Percentiles rank a stretch among this genome's conserved stretches.
These are phyloP conservation scores for Danionella dracula DNA, from an alignment of 2,797 vertebrate genomes.

Conservation along the genomic window DNA sequence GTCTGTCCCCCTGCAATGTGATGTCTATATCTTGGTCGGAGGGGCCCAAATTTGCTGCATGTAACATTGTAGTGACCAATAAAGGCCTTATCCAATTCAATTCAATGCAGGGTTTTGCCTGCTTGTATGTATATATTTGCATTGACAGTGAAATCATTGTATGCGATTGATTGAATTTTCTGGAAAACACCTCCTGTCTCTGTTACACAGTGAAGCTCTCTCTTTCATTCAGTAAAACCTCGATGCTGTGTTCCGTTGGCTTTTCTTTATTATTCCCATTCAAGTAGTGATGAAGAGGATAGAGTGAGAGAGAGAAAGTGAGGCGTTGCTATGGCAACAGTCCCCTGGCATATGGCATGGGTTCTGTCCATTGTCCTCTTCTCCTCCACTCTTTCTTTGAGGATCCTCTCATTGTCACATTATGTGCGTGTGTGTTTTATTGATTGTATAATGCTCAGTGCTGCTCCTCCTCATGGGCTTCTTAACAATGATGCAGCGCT, in stretches of 20 bases:
- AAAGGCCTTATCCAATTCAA: too few relatives aligned
- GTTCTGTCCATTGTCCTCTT: constrained; percentile 44
- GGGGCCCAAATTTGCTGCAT: too few relatives aligned
- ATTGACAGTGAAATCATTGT: too few relatives aligned
- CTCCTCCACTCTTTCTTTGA: constrained; percentile 30
- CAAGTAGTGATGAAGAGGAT: not conserved
- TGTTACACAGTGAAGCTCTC: not conserved
- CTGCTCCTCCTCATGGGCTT: constrained; percentile 31
- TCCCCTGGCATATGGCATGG: constrained; percentile 31
- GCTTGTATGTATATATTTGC: too few relatives aligned
- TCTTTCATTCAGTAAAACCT: not conserved
- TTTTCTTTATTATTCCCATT: constrained; percentile 12
- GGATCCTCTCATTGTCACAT: constrained; percentile 33
- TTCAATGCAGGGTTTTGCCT: too few relatives aligned
- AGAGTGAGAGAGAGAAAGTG: constrained; percentile 21
- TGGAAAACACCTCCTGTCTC: not conserved
- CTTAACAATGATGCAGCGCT: not conserved
- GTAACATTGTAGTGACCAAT: too few relatives aligned
- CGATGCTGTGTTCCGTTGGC: not conserved
- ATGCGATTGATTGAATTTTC: not conserved
- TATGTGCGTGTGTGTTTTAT: constrained; percentile 4
- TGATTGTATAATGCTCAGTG: constrained; percentile 35
- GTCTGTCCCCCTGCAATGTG: too few relatives aligned
- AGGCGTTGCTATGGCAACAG: constrained; percentile 47
- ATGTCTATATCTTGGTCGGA: too few relatives aligned